Evolutionary conservation across 2,113 vertebrate species (phyloP).

Genomic region (Poeciliopsis turrubarensis): DNA sequence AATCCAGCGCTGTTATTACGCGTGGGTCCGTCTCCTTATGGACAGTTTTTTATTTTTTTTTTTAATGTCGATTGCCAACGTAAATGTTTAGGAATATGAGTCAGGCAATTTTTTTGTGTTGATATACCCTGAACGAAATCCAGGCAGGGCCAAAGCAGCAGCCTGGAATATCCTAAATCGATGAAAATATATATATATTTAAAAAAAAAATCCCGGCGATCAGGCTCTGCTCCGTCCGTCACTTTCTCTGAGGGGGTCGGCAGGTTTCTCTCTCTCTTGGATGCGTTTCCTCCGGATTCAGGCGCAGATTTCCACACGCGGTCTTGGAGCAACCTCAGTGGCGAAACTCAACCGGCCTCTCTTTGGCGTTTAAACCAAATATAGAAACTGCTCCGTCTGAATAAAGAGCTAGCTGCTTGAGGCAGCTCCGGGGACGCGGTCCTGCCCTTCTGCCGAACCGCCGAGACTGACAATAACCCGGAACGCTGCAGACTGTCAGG

Average conservation of each 20-base stretch:
- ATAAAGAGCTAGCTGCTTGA: constrained; percentile 62
- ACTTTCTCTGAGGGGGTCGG: constrained; percentile 76
- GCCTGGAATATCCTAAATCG: constrained; percentile 61
- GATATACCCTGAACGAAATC: constrained; percentile 56
- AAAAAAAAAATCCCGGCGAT: constrained; percentile 70
- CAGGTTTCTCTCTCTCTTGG: constrained; percentile 52
- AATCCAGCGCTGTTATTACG: constrained; percentile 68
- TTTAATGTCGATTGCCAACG: constrained; percentile 15
- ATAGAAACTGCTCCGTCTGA: constrained; percentile 23
- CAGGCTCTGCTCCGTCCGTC: constrained; percentile 73
- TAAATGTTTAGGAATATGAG: constrained; percentile 26
- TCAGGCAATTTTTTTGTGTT: constrained; percentile 41
- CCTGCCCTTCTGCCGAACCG: constrained; percentile 77
- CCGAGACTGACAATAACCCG: constrained; percentile 85
- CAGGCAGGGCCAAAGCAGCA: constrained; percentile 52
- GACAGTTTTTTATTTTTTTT: constrained; percentile 17
- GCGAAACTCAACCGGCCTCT: constrained; percentile 31
- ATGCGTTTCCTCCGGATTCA: constrained; percentile 56
- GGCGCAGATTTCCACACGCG: constrained; percentile 51
- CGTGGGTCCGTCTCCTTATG: constrained; percentile 52
- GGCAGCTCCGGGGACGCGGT: constrained; percentile 72
- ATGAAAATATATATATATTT: constrained; percentile 9
- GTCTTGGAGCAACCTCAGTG: constrained; percentile 23
- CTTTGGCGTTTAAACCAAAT: constrained; percentile 48
- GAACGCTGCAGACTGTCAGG: constrained; percentile 81